Evolutionary conservation across 2,888 invertebrate species (phyloP), one percentile per base, ranked within the genome.

Genomic region (Allacma fusca): DNA sequence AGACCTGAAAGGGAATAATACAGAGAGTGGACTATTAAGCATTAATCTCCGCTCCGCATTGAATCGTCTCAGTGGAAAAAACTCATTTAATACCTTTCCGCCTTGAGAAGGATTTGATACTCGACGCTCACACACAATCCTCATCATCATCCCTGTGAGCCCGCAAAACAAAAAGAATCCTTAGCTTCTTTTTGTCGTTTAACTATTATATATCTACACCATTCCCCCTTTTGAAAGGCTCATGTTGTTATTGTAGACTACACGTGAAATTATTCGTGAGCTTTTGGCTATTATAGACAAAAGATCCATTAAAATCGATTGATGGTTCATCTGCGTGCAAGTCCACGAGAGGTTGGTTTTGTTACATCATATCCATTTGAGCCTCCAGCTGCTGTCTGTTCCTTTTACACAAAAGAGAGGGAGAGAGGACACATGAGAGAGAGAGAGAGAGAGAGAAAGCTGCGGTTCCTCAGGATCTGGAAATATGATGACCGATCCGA

Each of bases 401-500:
- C 12, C 44, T 43, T 19, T 43, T 43, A 43, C 19, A 43, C 44
- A 43, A 43, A 43, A 43, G 44, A 43, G 44, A 19, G 19, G 44
- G 44, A 43, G 19, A 43, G 44, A 43, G 57, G 4, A 19, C n/a
- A 57, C 16, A 57, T 57, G 57, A 57, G 16, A 57, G 16, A 57
- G 4, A 21, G 44, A 24, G 23, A 26, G 5, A 50, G 23, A 50
- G 29, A 50, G 28, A 26, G 57, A 57, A 28, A 28, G 50, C 9
- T 13, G 9, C 24, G 7, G 16, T 71, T 43, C 43, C n/a, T 2
- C 5, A 7, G 28, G 28, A 67, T 67, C 13, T 43, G 62, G 43
- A 76, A 43, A 29, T 59, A 70, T 64, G 69, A 69, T 69, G 70
- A 76, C 76, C 70, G 62, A 21, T 76, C 76, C 62, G 78, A 80